phyloP scores from a whole-genome alignment of 2,888 invertebrate genomes.

The Papilio demoleus region DNA sequence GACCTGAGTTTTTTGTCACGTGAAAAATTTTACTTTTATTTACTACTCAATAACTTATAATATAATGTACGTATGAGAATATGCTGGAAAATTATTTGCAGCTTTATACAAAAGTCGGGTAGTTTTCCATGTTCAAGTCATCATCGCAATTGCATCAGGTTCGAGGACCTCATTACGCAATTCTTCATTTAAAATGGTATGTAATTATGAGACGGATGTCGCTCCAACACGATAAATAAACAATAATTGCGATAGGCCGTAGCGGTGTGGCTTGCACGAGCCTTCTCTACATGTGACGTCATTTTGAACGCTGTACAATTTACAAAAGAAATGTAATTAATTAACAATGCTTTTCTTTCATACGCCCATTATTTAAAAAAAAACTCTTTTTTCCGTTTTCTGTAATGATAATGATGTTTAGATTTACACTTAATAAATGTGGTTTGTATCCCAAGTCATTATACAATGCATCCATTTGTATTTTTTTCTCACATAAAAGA shows the following conservation, averaged over 20 bases:
- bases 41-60: neutral
- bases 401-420: neutral
- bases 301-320: neutral
- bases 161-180: conserved; percentile 63
- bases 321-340: neutral
- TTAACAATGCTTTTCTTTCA: neutral
- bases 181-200: conserved; percentile 50
- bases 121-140: neutral
- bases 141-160: conserved; percentile 47
- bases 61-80: neutral
- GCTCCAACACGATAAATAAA: conserved; percentile 51
- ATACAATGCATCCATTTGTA: neutral
- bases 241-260: conserved; percentile 45
- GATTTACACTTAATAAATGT: too few species aligned
- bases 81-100: neutral
- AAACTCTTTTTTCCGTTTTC: neutral
- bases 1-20: conserved; percentile 71
- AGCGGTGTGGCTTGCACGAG: conserved; percentile 16
- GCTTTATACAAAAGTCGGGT: neutral
- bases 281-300: neutral
- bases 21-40: neutral
- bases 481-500: neutral
- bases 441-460: neutral
- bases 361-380: neutral
- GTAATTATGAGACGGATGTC: conserved; percentile 55